phyloP scores from a whole-genome alignment of 2,888 invertebrate species.

The Lampropteryx suffumata region DNA sequence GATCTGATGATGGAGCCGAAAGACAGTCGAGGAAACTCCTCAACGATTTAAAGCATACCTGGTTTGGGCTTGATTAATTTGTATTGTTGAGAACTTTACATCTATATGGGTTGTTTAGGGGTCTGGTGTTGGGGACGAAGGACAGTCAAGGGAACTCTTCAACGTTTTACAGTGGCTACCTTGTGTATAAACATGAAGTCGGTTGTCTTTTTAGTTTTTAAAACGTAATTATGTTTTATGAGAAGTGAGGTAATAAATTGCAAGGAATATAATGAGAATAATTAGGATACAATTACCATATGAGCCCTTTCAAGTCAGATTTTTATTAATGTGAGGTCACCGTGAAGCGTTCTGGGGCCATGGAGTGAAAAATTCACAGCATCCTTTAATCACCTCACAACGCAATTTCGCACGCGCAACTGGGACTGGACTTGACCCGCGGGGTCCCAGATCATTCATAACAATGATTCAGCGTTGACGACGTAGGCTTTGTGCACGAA shows the following conservation, averaged over 20 bases:
- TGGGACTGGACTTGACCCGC: conserved; percentile 8
- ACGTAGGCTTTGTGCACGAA: not conserved
- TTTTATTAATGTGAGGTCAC: conserved; percentile 11
- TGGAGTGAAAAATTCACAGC: conserved; percentile 12
- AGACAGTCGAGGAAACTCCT: too few relatives aligned
- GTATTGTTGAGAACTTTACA: too few relatives aligned
- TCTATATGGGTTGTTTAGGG: too few relatives aligned
- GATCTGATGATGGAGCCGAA: not conserved
- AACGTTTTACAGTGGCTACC: too few relatives aligned
- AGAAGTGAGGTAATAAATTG: conserved; percentile 1
- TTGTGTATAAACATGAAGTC: too few relatives aligned
- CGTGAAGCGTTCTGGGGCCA: not conserved
- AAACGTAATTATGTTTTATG: conserved; percentile 1
- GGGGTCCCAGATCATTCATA: conserved; percentile 18
- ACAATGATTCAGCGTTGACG: conserved; percentile 11
- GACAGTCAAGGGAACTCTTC: too few relatives aligned
- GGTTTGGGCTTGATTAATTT: too few relatives aligned
- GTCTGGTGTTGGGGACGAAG: too few relatives aligned
- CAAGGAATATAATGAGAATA: conserved; percentile 7
- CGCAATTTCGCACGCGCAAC: conserved; percentile 14
- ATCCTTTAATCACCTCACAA: conserved; percentile 6
- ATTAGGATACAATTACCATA: conserved; percentile 14
- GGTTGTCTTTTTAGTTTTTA: too few relatives aligned
- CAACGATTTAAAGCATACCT: too few relatives aligned
- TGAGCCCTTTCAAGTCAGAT: conserved; percentile 7